Evolutionary conservation across 2,113 vertebrate genomes (phyloP), one percentile per base, ranked within the genome.

Genomic region (Grallaria varia): DNA sequence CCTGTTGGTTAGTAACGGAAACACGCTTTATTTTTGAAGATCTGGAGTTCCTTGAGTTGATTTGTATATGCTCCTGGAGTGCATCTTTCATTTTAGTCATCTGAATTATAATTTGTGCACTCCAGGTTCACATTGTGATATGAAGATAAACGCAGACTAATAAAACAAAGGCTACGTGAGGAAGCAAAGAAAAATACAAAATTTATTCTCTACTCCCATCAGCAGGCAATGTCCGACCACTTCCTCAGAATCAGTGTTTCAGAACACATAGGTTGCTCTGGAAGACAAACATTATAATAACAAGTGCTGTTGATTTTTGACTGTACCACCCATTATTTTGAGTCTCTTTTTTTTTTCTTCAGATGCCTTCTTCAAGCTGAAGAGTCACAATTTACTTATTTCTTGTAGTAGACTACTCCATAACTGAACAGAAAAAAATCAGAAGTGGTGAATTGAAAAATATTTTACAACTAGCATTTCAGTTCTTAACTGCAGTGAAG

Each of bases 261-360:
- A 58, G 35, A 12, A 37, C 5, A 3, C 0, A 0, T 40, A 74
- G 28, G 12, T 8, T 0, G 14, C 24, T 90, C 62, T 55, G 21
- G 21, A 79, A 75, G 50, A 40, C n/a, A 24, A 72, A 37, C 5
- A 7, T 58, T 5, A 4, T 49, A 30, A 20, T 80, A 75, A 44
- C 1, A 6, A 42, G 37, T 15, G 8, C 8, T 93, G 49, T 30
- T 79, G 39, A 12, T 82, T 80, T 92, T 80, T 90, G 12, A 58
- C 52, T 75, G 4, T 68, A 60, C 40, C 4, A 13, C 27, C 8
- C 22, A 5, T 64, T 58, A 53, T 22, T 75, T 72, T 60, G 68
- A 18, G 5, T 82, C 15, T 73, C 7, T 5, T 66, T 33, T 68
- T 68, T 37, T 83, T 88, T 92, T 50, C 21, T 24, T 95, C 10